A percentile compares a stretch with the other conserved stretches of the same genome.
Evolutionary conservation across 2,797 vertebrate genomes (phyloP).

Genomic region (Halcyon smyrnensis): DNA sequence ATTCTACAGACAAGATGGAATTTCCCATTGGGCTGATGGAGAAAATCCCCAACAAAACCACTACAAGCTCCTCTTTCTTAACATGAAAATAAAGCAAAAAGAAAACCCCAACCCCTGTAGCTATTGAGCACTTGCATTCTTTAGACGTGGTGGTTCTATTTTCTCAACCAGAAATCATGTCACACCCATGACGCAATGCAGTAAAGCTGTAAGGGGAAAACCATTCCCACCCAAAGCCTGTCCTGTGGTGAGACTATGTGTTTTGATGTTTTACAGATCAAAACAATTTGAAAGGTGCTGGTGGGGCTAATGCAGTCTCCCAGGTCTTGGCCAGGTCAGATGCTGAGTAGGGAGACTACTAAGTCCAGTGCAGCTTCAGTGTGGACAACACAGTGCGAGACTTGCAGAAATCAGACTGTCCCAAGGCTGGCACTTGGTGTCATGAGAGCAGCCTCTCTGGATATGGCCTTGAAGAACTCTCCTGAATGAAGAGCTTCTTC

Average conservation of each 20-base stretch:
- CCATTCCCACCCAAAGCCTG: not conserved
- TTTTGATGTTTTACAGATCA: not conserved
- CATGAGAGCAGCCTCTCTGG: not conserved
- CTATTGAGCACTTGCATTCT: not conserved
- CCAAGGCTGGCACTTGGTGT: not conserved
- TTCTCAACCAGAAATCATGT: not conserved
- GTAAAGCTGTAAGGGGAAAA: not conserved
- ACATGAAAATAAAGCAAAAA: not conserved
- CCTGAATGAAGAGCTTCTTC: not conserved
- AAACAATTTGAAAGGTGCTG: not conserved
- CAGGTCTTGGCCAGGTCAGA: not conserved
- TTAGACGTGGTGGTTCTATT: not conserved
- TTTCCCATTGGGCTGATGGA: not conserved
- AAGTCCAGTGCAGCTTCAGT: not conserved
- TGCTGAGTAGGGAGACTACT: not conserved
- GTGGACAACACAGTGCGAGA: not conserved
- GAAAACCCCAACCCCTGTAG: rapidly evolving
- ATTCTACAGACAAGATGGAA: not conserved
- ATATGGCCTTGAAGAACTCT: not conserved
- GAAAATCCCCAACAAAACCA: not conserved
- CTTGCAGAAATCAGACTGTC: not conserved
- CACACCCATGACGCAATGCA: not conserved
- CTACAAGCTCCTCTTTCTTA: not conserved
- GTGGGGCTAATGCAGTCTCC: not conserved
- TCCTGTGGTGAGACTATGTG: not conserved